Evolutionary conservation across 2,797 vertebrate genomes (phyloP), one percentile per base, ranked within the genome.

Genomic region (Rhinatrema bivittatum): DNA sequence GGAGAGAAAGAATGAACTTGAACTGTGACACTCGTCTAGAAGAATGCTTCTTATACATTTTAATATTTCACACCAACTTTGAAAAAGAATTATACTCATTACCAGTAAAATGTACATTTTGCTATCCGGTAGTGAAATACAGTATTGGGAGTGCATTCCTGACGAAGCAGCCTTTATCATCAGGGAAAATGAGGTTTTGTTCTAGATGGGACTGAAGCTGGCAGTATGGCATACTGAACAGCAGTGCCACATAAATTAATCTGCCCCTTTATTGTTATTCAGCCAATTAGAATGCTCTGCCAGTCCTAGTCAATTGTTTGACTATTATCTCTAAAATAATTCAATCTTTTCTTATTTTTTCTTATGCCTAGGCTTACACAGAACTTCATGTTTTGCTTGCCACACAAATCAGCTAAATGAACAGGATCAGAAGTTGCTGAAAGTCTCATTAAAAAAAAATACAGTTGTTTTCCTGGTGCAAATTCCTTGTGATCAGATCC

Each of bases 271-370:
- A 8, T 49, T 49, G 32, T 22, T 42, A 32, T 42, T 42, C 32
- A 49, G 23, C 39, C 39, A 37, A 37, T 50, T 50, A 29, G 7
- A 32, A 42, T 50, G 28, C 46, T 32, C 21, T 21, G 10, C 39
- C 46, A 37, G 29, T 15, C 34, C 34, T 25, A 7, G 15, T 29
- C 18, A 26, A 37, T 50, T 37, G 46, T 36, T 31, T 50, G 33
- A 50, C 33, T 37, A 50, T 28, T 22, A 42, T 20, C 32, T 33
- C 24, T 19, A 32, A 36, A 42, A 24, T 23, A 20, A 42, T n/a
- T n/a, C n/a, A n/a, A 22, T 22, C n/a, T 26, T 26, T 39, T n/a
- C 9, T n/a, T n/a, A 28, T 22, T 35, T 34, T 27, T 28, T 9
- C 5, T 16, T 37, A 27, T 28, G 19, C 29, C 23, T 41, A 31